These are phyloP conservation scores for Silvanus unidentatus DNA, from an alignment of 2,888 invertebrate species.

Conservation along the genomic window DNA sequence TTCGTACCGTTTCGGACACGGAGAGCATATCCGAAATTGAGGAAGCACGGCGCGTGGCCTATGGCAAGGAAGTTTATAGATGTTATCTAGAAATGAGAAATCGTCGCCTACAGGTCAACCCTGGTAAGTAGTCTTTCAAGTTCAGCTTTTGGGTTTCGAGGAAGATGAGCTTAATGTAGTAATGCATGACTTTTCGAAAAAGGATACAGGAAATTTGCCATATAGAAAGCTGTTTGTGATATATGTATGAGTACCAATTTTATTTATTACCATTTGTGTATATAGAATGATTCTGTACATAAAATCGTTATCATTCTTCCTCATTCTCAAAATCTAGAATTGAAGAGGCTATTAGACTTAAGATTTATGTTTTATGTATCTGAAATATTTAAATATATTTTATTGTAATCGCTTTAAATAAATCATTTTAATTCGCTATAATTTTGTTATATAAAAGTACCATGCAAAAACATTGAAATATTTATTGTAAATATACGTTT, in stretches of 20 bases:
- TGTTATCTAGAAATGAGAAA: no score
- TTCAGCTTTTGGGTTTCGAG: conserved; percentile 22
- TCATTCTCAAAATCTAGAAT: conserved; percentile 34
- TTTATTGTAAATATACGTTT: not conserved
- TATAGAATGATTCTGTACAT: not conserved
- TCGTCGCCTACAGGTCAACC: conserved; percentile 27
- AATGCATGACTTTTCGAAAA: no score
- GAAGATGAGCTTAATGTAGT: conserved; percentile 16
- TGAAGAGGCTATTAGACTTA: conserved; percentile 38
- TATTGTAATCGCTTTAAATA: not conserved
- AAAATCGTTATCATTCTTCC: conserved; percentile 20
- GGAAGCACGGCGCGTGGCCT: conserved; percentile 58
- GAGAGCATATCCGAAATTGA: conserved; percentile 70
- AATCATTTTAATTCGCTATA: no score
- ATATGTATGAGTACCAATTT: no score
- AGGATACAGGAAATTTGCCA: no score
- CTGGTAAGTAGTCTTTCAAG: conserved; percentile 32
- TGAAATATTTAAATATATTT: no score
- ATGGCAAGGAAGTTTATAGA: no score
- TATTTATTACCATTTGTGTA: no score
- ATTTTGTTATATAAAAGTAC: no score
- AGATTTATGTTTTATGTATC: not conserved
- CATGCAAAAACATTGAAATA: no score
- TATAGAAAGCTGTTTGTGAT: no score
- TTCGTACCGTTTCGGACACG: conserved; percentile 49